Conservation (phyloP, 2,113 vertebrate genomes). For the Okapia johnstoni region DNA sequence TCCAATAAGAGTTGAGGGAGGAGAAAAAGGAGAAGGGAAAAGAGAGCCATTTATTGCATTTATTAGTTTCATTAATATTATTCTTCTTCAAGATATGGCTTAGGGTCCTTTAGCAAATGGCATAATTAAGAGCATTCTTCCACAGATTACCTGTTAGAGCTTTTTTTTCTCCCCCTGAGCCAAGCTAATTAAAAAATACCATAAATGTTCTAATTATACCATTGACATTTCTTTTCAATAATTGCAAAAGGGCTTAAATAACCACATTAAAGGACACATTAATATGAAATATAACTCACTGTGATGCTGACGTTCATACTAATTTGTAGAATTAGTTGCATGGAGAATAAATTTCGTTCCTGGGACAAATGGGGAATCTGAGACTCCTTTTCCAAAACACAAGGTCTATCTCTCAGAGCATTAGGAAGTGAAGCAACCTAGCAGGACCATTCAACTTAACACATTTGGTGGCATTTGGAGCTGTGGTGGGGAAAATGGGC, state of each 20-base stretch:
- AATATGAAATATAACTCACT: background rate
- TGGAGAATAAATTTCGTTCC: background rate
- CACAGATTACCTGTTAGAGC: background rate
- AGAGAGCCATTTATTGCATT: background rate
- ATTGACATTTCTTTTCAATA: slow-evolving; percentile 29
- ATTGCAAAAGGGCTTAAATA: background rate
- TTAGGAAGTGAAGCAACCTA: slow-evolving; percentile 42
- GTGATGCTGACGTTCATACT: background rate
- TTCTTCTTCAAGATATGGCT: background rate
- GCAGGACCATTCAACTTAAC: slow-evolving; percentile 45
- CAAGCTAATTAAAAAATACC: slow-evolving; percentile 43
- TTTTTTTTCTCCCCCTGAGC: background rate
- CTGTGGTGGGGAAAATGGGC: slow-evolving; percentile 21
- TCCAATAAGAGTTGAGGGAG: background rate
- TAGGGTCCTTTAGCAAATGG: background rate
- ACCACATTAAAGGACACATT: background rate
- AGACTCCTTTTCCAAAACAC: background rate
- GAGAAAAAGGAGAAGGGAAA: background rate
- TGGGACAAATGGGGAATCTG: slow-evolving; percentile 57
- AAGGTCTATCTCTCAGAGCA: background rate
- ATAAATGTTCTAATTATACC: slow-evolving; percentile 1
- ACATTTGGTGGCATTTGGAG: slow-evolving; percentile 52
- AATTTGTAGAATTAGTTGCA: background rate
- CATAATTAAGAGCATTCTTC: slow-evolving; percentile 15
- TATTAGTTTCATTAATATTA: background rate